phyloP scores from a whole-genome alignment of 1,140 invertebrate genomes.

The Drosophila bocki region DNA sequence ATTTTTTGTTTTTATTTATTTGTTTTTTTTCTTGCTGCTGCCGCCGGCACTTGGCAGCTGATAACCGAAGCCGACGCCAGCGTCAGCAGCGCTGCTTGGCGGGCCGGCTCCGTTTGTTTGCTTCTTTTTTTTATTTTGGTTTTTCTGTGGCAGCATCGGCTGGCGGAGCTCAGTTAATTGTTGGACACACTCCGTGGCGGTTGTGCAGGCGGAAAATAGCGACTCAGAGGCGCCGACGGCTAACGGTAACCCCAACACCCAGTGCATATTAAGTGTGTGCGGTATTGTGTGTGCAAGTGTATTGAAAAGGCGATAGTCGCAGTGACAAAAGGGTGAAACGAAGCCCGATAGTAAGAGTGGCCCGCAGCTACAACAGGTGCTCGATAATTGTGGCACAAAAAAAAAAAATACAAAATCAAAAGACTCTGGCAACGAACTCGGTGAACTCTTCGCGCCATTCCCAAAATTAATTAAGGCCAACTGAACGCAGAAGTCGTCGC shows the following conservation, averaged over 20 bases:
- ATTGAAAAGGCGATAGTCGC: slow-evolving; percentile 24
- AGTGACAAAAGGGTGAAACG: slow-evolving; percentile 50
- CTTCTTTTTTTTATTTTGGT: slow-evolving; percentile 69
- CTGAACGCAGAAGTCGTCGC: slow-evolving; percentile 41
- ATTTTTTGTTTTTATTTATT: slow-evolving; percentile 30
- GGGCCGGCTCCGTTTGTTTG: slow-evolving; percentile 44
- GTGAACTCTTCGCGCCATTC: slow-evolving; percentile 22
- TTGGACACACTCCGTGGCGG: slow-evolving; percentile 75
- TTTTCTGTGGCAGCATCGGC: slow-evolving; percentile 81
- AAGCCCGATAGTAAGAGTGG: slow-evolving; percentile 20
- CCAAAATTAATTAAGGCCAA: slow-evolving; percentile 66
- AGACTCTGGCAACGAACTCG: slow-evolving; percentile 62
- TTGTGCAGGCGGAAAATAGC: slow-evolving; percentile 58
- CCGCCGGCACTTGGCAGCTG: slow-evolving; percentile 58
- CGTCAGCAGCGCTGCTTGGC: slow-evolving; percentile 21
- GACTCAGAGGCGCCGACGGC: slow-evolving; percentile 32
- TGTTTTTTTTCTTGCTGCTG: slow-evolving; percentile 44
- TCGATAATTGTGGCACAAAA: slow-evolving; percentile 15
- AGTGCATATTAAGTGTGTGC: slow-evolving; percentile 43
- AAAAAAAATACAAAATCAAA: slow-evolving; percentile 28
- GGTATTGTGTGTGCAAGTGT: slow-evolving; percentile 38
- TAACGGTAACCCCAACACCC: slow-evolving; percentile 52
- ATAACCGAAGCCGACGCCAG: slow-evolving; percentile 53
- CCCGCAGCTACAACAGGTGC: slow-evolving; percentile 37
- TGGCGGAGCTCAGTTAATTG: slow-evolving; percentile 77